Conservation (phyloP, 2,797 vertebrate genomes). For the Scolopax bukidnonensis region DNA sequence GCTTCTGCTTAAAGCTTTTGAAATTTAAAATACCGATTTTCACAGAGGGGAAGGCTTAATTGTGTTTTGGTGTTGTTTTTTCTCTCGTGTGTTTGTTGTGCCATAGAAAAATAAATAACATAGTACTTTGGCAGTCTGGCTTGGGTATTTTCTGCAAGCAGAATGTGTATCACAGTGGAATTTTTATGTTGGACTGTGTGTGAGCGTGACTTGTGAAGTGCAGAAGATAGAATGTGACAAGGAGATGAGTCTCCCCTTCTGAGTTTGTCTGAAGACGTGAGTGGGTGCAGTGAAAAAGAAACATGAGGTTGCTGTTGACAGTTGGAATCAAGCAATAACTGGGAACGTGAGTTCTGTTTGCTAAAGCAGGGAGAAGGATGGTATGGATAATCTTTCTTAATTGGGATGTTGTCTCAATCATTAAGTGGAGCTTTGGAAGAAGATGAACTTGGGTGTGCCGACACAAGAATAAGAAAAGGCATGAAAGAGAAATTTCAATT, state of each 20-base stretch:
- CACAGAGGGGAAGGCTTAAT: not conserved
- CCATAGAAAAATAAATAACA: not conserved
- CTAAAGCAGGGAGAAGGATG: not conserved
- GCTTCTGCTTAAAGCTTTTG: not conserved
- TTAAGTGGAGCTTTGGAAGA: not conserved
- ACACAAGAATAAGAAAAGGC: not conserved
- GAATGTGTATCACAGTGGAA: not conserved
- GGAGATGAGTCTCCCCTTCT: not conserved
- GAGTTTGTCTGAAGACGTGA: not conserved
- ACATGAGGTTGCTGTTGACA: slow-evolving; percentile 23
- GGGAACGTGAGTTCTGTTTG: not conserved
- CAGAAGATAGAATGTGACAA: not conserved
- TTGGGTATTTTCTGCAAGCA: not conserved
- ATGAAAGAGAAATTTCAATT: not conserved
- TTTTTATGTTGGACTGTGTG: not conserved
- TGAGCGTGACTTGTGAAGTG: slow-evolving; percentile 22
- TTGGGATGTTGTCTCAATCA: not conserved
- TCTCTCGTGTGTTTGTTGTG: not conserved
- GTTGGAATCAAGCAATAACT: not conserved
- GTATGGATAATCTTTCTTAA: not conserved
- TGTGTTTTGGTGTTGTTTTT: not conserved
- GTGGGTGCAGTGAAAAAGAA: slow-evolving; percentile 20
- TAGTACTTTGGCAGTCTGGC: not conserved
- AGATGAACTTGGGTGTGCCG: not conserved
- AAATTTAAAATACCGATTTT: not conserved